Evolutionary conservation across 64 coral and sea anemone genomes (phyloP), one percentile per base, ranked within the genome.

Genomic region (Catalaphyllia jardinei): DNA sequence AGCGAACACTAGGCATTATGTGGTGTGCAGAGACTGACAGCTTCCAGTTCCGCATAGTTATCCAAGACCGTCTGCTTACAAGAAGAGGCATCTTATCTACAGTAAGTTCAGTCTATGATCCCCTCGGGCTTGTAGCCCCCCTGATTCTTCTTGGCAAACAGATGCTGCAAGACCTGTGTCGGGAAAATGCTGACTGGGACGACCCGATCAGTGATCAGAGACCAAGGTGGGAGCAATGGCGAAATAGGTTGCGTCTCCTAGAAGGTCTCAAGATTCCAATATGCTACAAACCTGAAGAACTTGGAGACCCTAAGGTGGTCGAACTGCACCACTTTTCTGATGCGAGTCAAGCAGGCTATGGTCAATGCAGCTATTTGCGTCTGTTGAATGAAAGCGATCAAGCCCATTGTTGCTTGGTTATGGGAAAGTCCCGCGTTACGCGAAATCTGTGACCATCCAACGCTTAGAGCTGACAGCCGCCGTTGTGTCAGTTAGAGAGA

Each of bases 151-250:
- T 54, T 4, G 76, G 77, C 5, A 79, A 73, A 52, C 75, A 90
- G 18, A 80, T 90, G 38, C 28, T 77, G 49, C 61, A 86, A 63
- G n/a, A n/a, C n/a, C n/a, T n/a, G n/a, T n/a, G n/a, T n/a, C n/a
- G n/a, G n/a, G n/a, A n/a, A n/a, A n/a, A 79, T 10, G 67, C 57
- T 15, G 88, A 82, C 78, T 90, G 88, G 88, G 88, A 90, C 29
- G 78, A 90, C 16, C 25, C 60, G 18, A 73, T 90, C 8, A n/a
- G 39, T 71, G 78, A 73, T 49, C 42, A 49, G 5, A 51, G 78
- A 57, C 67, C 57, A 52, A 71, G 52, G n/a, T 90, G 89, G 89
- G 65, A 90, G 60, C n/a, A 12, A 61, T 82, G 89, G 79, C 24
- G 89, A 64, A 75, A 22, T 18, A 30, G 76, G 62, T 46, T 86